A percentile compares a stretch with the other conserved stretches of the same genome.
Evolutionary conservation across 2,113 vertebrate species (phyloP).

Genomic region (Vulpes lagopus): DNA sequence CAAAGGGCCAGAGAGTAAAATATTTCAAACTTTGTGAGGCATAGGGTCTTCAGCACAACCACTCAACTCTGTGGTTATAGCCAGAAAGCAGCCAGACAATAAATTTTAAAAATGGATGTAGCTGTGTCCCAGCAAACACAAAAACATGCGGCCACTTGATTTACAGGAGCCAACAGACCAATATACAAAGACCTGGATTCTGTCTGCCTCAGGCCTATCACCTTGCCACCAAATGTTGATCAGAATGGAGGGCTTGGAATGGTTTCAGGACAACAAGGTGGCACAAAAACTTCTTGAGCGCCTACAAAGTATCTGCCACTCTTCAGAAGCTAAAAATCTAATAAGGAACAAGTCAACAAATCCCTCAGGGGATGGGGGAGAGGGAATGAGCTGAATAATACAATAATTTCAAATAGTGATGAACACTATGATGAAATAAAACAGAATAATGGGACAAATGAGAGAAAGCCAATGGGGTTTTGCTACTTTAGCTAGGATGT

Average conservation of each 20-base stretch:
- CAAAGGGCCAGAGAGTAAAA: not conserved
- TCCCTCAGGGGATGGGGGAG: not conserved
- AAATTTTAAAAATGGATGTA: not conserved
- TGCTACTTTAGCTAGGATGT: not conserved
- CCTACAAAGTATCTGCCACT: not conserved
- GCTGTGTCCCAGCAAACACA: not conserved
- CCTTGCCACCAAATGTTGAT: not conserved
- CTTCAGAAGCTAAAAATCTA: constrained; percentile 32
- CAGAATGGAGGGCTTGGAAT: not conserved
- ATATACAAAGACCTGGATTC: not conserved
- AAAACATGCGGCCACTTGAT: not conserved
- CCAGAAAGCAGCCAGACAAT: not conserved
- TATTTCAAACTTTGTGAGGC: not conserved
- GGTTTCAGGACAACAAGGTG: not conserved
- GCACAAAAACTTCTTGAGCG: not conserved
- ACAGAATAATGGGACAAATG: not conserved
- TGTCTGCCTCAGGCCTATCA: not conserved
- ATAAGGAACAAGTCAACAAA: not conserved
- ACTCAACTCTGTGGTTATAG: not conserved
- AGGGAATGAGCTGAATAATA: not conserved
- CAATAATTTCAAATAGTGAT: constrained; percentile 31
- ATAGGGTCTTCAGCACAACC: not conserved
- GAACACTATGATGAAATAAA: not conserved
- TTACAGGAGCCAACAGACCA: not conserved
- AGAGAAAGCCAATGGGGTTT: not conserved